Base-by-base conservation (phyloP, 2,888 invertebrate genomes). In the Hirtodrosophila confusa region DNA sequence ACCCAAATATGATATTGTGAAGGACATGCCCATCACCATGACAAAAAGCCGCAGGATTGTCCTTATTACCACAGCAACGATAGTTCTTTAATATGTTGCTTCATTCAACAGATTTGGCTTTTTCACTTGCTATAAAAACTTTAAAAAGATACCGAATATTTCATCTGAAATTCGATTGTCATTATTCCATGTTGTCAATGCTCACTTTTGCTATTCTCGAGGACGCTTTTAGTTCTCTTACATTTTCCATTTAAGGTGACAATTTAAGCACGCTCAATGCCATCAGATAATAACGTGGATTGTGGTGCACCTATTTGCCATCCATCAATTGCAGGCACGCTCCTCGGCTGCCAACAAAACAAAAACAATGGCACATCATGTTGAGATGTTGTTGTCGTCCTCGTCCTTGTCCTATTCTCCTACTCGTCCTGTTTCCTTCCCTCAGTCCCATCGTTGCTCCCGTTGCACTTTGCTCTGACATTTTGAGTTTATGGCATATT, bases 401-500 rank as follows among this genome's bases (percentile, higher is more conserved):
- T 58, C 45, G 36, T 27, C 48, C 53, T 10, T 41, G 31, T n/a
- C 27, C 56, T 48, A 31, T 43, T 55, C 39, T 40, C 23, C 5
- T 27, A 3, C 17, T 43, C 37, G 10, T 41, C 17, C 51, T 49
- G 40, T 10, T 35, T 53, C 24, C 37, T 43, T 33, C 23, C 35
- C 36, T 33, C 49, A 11, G 31, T 12, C 23, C 35, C 33, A 23
- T 12, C 24, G 58, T 44, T 64, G 63, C 54, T 54, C 63, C 70
- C 58, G 57, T 54, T 82, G 83, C 86, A 71, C 83, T 87, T 72
- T 87, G 71, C 79, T 67, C 71, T 83, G 86, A 85, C 86, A 78
- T 82, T 83, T 78, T 74, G 68, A 78, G 86, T 82, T 85, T 76
- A 87, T 85, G 79, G 79, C 83, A 84, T 80, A 86, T 86, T 83